These are phyloP conservation scores for Eulacestoma nigropectus DNA, from an alignment of 2,113 vertebrate genomes.

Conservation along the genomic window DNA sequence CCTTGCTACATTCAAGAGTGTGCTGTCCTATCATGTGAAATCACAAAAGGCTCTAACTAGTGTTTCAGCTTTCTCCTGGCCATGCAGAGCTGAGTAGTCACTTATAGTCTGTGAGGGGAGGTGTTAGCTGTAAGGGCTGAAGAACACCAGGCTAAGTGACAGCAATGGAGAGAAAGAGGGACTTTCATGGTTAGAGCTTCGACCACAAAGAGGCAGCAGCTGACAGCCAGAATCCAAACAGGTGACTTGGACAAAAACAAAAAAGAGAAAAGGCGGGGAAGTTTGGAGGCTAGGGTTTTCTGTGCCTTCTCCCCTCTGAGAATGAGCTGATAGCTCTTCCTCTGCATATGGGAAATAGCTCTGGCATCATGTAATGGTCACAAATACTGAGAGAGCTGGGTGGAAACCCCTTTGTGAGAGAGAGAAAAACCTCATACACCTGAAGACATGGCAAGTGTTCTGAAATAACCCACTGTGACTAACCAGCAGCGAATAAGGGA, in stretches of 20 bases:
- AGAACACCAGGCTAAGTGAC: background rate
- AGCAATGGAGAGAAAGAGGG: background rate
- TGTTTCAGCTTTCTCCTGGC: background rate
- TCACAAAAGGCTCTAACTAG: background rate
- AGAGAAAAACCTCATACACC: background rate
- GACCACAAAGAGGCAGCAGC: background rate
- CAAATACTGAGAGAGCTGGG: background rate
- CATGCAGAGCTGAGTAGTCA: background rate
- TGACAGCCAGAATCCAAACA: rapidly evolving
- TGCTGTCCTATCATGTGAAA: background rate
- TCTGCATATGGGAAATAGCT: background rate
- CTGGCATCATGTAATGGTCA: background rate
- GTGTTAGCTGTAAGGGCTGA: background rate
- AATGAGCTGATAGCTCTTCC: background rate
- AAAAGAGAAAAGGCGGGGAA: background rate
- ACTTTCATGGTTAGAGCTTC: background rate
- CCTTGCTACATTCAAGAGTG: background rate
- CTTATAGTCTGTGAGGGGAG: background rate
- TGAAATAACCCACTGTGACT: background rate
- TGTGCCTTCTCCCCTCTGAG: background rate
- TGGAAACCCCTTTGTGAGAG: background rate
- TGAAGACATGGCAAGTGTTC: background rate
- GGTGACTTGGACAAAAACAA: background rate
- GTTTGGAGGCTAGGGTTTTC: background rate
- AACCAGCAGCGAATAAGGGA: background rate